Conservation (phyloP, 2,797 vertebrate genomes). For the Aulostomus chinensis region DNA sequence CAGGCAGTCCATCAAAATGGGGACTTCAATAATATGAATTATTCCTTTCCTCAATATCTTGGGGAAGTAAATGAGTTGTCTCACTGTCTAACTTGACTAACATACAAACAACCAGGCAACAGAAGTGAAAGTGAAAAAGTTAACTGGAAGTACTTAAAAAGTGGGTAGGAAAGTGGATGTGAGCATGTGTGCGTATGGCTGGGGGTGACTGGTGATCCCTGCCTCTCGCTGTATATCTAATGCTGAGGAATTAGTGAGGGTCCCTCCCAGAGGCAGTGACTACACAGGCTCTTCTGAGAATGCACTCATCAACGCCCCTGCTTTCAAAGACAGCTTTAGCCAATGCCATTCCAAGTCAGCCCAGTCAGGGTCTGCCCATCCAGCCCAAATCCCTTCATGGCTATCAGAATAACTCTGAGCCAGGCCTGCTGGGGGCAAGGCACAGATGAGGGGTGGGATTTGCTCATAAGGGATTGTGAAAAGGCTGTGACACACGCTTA, state of each 20-base stretch:
- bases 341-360: constrained; percentile 80
- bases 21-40: constrained; percentile 25
- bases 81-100: constrained; percentile 22
- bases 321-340: constrained; percentile 81
- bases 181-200: constrained; percentile 57
- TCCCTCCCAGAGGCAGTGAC: constrained; percentile 81
- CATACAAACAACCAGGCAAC: constrained; percentile 34
- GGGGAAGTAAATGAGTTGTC: constrained; percentile 27
- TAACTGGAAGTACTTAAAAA: constrained; percentile 65
- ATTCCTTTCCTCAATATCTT: constrained; percentile 14
- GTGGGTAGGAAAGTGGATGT: constrained; percentile 45
- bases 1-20: too few relatives aligned
- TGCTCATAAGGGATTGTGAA: constrained; percentile 80
- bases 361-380: constrained; percentile 81
- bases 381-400: constrained; percentile 85
- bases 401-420: constrained; percentile 80
- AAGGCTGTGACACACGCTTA: constrained; percentile 84
- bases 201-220: constrained; percentile 73
- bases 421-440: constrained; percentile 77
- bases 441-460: constrained; percentile 73
- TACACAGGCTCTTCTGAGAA: constrained; percentile 75
- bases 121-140: constrained; percentile 66
- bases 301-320: constrained; percentile 73
- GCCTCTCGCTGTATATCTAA: constrained; percentile 75
- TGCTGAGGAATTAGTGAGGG: constrained; percentile 74